Percentiles rank a stretch among this genome's conserved stretches.
phyloP scores from a whole-genome alignment of 2,888 invertebrate genomes.

The Tenthredo amoena region DNA sequence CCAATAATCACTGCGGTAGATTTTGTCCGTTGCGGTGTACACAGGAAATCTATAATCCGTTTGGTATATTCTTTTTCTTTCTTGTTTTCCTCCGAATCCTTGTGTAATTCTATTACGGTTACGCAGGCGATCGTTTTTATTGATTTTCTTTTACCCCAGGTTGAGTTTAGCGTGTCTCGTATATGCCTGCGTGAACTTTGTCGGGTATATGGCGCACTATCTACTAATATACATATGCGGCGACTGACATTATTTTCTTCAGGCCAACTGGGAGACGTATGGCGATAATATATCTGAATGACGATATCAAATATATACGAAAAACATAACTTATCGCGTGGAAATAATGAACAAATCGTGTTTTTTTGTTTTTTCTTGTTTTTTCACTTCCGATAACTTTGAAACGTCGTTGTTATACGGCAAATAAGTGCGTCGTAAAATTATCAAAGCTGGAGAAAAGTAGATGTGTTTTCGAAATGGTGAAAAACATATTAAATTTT shows the following conservation, averaged over 20 bases:
- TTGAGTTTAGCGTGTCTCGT: slow-evolving; percentile 21
- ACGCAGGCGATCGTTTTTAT: slow-evolving; percentile 36
- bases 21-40: not conserved
- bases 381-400: not conserved
- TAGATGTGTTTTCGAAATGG: not conserved
- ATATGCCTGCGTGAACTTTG: slow-evolving; percentile 32
- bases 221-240: not conserved
- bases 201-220: not conserved
- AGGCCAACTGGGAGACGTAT: not conserved
- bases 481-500: not conserved
- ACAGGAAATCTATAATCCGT: not conserved
- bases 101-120: slow-evolving; percentile 31
- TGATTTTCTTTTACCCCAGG: slow-evolving; percentile 27
- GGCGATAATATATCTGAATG: not conserved
- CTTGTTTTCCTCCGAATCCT: not conserved
- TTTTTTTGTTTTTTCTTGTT: not conserved
- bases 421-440: not conserved
- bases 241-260: not conserved
- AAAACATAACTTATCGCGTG: not conserved
- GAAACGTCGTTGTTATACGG: not conserved
- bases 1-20: not conserved
- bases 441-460: not conserved
- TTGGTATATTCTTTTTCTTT: not conserved
- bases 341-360: not conserved
- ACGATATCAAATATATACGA: not conserved